Conservation (phyloP, 2,113 vertebrate genomes). For the Rhinichthys klamathensis region DNA sequence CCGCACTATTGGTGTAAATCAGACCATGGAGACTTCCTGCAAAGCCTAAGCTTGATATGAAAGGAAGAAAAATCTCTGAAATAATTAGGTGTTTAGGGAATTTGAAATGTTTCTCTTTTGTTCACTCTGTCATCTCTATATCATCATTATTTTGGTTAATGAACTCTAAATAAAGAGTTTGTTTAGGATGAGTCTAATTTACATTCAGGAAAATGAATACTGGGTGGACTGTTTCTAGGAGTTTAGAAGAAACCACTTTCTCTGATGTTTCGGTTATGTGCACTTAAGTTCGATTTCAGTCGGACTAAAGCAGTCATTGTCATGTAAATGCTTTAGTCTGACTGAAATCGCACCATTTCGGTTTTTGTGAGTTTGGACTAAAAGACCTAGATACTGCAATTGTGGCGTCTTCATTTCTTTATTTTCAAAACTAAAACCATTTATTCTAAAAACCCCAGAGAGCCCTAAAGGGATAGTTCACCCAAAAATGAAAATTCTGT, state of each 20-base stretch:
- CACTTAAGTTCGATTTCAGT: neutral
- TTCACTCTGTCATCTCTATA: constrained; percentile 2
- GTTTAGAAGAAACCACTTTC: neutral
- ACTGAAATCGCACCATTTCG: neutral
- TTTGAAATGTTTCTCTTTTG: neutral
- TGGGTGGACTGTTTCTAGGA: neutral
- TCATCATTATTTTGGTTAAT: constrained; percentile 4
- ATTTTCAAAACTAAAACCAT: too few relatives aligned
- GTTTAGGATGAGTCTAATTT: neutral
- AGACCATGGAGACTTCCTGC: neutral
- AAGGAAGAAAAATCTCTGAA: neutral
- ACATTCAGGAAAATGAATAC: neutral
- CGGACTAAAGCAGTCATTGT: neutral
- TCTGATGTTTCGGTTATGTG: neutral
- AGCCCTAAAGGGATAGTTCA: too few relatives aligned
- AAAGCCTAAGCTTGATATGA: neutral
- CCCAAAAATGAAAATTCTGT: too few relatives aligned
- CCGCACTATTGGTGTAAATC: neutral
- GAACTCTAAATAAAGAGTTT: neutral
- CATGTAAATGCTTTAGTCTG: neutral
- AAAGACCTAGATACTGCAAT: neutral
- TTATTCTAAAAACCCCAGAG: too few relatives aligned
- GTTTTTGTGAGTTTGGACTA: neutral
- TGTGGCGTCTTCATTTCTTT: too few relatives aligned
- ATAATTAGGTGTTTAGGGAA: constrained; percentile 4